Base-by-base conservation (phyloP, 2,888 invertebrate genomes). In the Aelia acuminata region DNA sequence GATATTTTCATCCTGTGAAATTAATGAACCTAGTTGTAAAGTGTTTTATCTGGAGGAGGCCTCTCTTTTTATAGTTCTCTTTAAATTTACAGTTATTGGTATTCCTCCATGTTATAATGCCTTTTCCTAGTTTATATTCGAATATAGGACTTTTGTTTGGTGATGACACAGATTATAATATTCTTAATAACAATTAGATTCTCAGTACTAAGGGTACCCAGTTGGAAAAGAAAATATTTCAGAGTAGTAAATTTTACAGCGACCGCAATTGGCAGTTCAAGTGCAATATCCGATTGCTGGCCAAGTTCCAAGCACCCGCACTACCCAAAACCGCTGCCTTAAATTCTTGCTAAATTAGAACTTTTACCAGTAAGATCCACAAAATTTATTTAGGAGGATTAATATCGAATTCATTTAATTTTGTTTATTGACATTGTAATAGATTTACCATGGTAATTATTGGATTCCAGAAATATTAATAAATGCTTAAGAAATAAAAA, bases 231-330 rank as follows among this genome's bases (percentile, higher is more conserved):
- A 35, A 70, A 70, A 70, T 70, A 70, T 70, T 31, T 35, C 31
- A 31, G 35, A 70, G 31, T 35, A 20, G 35, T 70, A 70, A n/a
- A 70, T 70, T 70, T 80, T 22, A 47, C 80, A 80, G 39, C 43
- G n/a, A n/a, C 80, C 43, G 43, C 43, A 80, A 80, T 80, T 80
- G 80, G 43, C 39, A 47, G 26, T 8, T 80, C 39, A 80, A 80
- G 39, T 39, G 80, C 43, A 80, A 39, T 80, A 39, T 43, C 43
- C 43, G 43, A 43, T 8, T 5, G 80, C 43, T 80, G 80, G 80
- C 80, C 43, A 0, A 22, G 47, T 0, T 39, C 80, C 80, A 80
- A 47, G 80, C 43, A 43, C n/a, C 80, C 80, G 43, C 80, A 80
- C 80, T 22, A 43, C 13, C 80, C 39, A 80, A 43, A 43, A n/a